phyloP scores from a whole-genome alignment of 2,797 vertebrate genomes.

The Takifugu rubripes region DNA sequence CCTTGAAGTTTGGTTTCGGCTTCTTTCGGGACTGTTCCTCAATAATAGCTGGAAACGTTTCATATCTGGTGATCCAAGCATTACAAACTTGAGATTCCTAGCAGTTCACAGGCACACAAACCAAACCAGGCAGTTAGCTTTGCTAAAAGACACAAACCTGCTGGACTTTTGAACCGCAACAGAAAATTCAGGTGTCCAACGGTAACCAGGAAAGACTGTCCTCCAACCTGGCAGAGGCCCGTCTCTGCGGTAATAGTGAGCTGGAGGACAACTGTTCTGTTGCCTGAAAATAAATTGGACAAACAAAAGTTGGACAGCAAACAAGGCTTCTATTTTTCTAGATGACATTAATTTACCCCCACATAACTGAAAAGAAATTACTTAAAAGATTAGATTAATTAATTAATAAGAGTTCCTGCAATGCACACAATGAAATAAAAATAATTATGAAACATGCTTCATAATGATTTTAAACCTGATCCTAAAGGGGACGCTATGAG shows the following conservation, averaged over 20 bases:
- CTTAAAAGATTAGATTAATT: too few relatives aligned
- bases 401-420: too few relatives aligned
- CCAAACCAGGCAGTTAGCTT: neutral
- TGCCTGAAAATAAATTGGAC: conserved; percentile 51
- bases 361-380: too few relatives aligned
- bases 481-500: too few relatives aligned
- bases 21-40: neutral
- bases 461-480: too few relatives aligned
- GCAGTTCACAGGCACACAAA: neutral
- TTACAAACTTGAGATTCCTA: neutral
- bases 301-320: neutral
- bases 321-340: too few relatives aligned
- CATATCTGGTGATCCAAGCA: conserved; percentile 36
- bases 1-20: neutral
- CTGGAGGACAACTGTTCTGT: conserved; percentile 73
- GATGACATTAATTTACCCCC: too few relatives aligned
- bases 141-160: conserved; percentile 61
- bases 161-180: conserved; percentile 70
- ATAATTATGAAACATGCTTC: too few relatives aligned
- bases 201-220: conserved; percentile 77
- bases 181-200: conserved; percentile 69
- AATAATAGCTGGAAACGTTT: conserved; percentile 35
- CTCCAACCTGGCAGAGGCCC: conserved; percentile 75
- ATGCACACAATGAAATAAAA: too few relatives aligned
- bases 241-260: conserved; percentile 70